These are phyloP conservation scores for Vireo altiloquus DNA, from an alignment of 2,113 vertebrate species.

Conservation along the genomic window DNA sequence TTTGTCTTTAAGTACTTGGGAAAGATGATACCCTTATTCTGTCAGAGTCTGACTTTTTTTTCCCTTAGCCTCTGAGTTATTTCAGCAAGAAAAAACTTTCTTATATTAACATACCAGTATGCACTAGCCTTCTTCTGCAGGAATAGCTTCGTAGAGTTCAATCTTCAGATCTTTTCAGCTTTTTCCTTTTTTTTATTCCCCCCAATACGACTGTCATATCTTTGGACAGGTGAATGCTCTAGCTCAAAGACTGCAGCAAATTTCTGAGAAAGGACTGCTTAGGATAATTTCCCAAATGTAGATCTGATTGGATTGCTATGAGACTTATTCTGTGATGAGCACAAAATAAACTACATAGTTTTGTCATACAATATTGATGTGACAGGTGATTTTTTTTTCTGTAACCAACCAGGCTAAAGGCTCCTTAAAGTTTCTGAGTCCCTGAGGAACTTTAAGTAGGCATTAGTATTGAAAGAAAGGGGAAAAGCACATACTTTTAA, in stretches of 20 bases:
- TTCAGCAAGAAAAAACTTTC: not conserved
- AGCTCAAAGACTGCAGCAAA: not conserved
- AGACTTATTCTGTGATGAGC: not conserved
- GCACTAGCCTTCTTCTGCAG: not conserved
- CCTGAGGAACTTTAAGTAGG: not conserved
- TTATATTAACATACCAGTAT: not conserved
- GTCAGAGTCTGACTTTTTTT: not conserved
- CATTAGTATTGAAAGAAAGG: not conserved
- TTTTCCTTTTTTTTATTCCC: not conserved
- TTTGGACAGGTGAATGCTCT: not conserved
- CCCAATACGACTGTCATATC: accelerated
- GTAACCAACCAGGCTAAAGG: not conserved
- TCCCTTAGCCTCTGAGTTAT: not conserved
- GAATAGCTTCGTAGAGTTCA: not conserved
- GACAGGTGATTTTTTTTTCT: not conserved
- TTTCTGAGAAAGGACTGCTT: not conserved
- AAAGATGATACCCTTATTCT: not conserved
- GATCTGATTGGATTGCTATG: not conserved
- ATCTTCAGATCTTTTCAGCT: not conserved
- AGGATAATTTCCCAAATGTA: not conserved
- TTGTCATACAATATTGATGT: not conserved
- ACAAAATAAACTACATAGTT: not conserved
- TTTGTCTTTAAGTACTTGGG: not conserved
- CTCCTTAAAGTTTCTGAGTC: not conserved
- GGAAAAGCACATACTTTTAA: not conserved